A percentile compares a stretch with the other conserved stretches of the same genome.
Conservation (phyloP, 1,140 invertebrate species). For the Mamestra configurata region DNA sequence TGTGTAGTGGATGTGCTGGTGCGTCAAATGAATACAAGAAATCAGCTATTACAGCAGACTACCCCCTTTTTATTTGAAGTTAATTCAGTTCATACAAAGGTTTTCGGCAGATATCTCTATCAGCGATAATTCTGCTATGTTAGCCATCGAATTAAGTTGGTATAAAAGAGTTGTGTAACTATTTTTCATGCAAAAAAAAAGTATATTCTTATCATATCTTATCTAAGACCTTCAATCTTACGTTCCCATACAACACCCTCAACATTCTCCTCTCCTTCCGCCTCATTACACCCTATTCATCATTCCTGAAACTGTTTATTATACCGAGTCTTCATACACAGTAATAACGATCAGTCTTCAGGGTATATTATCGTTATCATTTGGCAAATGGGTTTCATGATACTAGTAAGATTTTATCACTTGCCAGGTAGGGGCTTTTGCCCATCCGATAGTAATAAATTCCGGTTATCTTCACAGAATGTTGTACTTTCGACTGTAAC, state of each 20-base stretch:
- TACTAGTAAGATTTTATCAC: conserved; percentile 26
- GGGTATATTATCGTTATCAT: conserved; percentile 10
- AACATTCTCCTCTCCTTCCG: no score
- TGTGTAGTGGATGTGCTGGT: no score
- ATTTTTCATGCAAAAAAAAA: no score
- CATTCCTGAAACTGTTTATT: not conserved
- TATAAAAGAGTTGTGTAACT: no score
- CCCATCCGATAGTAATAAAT: not conserved
- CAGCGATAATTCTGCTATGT: no score
- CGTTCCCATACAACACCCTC: not conserved
- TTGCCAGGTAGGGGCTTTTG: conserved; percentile 8
- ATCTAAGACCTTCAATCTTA: not conserved
- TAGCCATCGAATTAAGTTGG: no score
- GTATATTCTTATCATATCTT: no score
- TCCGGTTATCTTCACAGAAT: not conserved
- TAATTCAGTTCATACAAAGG: no score
- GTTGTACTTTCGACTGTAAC: not conserved
- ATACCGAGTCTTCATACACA: not conserved
- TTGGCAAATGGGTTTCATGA: conserved; percentile 1
- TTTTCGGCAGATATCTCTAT: no score
- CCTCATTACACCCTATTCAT: not conserved
- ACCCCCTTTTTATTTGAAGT: no score
- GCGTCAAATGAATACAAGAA: no score
- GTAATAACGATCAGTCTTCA: conserved; percentile 14
- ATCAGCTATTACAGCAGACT: no score